Evolutionary conservation across 2,888 invertebrate genomes (phyloP).

Genomic region (Meteorus colon): DNA sequence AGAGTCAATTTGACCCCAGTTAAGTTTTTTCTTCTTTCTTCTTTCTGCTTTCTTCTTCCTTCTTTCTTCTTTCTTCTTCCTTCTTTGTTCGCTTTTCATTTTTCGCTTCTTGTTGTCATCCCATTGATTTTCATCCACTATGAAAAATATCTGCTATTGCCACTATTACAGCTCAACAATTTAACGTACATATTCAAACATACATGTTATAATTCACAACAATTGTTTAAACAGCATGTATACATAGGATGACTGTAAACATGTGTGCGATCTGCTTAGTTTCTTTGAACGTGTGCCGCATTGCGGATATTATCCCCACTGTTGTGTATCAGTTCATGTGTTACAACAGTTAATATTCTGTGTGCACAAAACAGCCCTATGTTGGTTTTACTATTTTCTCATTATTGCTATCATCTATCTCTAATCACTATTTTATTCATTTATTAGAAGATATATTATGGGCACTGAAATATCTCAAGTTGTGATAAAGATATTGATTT

Average conservation of each 20-base stretch:
- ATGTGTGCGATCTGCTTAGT: conserved; percentile 23
- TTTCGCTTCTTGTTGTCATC: too few species aligned
- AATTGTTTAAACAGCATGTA: too few species aligned
- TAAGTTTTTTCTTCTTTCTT: conserved; percentile 76
- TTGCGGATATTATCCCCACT: conserved; percentile 37
- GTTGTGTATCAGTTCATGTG: not conserved
- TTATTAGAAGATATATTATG: too few species aligned
- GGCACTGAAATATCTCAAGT: not conserved
- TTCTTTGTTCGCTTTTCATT: conserved; percentile 43
- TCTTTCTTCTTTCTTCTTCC: conserved; percentile 58
- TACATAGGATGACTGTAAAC: too few species aligned
- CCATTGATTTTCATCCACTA: conserved; percentile 10
- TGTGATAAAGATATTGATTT: not conserved
- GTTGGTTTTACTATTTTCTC: too few species aligned
- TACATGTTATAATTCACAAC: not conserved
- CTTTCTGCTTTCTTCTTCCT: conserved; percentile 51
- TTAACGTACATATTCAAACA: not conserved
- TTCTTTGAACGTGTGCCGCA: conserved; percentile 34
- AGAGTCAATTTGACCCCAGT: conserved; percentile 97
- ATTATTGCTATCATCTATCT: too few species aligned
- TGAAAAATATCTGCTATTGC: conserved; percentile 38
- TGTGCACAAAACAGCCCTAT: not conserved
- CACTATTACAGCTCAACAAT: not conserved
- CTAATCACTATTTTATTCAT: not conserved
- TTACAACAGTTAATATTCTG: too few species aligned